Base-by-base conservation (phyloP, 2,888 invertebrate genomes). In the Dysmachus trigonus region DNA sequence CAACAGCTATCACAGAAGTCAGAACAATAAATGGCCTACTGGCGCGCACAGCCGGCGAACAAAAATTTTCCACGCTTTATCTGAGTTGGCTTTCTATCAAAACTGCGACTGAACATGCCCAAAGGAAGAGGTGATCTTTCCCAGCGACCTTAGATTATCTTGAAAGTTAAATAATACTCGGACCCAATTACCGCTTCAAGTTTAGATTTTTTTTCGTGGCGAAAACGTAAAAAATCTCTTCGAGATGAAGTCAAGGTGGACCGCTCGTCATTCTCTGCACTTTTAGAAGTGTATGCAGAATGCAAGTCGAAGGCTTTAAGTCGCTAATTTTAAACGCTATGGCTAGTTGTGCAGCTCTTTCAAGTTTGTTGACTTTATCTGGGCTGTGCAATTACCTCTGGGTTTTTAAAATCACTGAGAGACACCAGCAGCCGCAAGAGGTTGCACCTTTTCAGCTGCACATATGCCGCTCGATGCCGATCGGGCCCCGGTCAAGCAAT, bases 101-200 rank as follows among this genome's bases (percentile, higher is more conserved):
- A 27, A n/a, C n/a, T n/a, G n/a, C n/a, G n/a, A n/a, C n/a, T n/a
- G n/a, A n/a, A n/a, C n/a, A n/a, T 22, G 62, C 27, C 62, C 62
- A 62, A 62, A 62, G 62, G 62, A 62, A 62, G 22, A 62, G 27
- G 2, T 62, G 62, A 62, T 62, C 62, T 62, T 62, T 62, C 33
- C 30, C 30, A 62, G 82, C 35, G 82, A 82, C 82, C 82, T 82
- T 71, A 82, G 33, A 82, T 33, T 62, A 82, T 53, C 82, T 82
- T 82, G 33, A 82, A 82, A 62, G 71, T 53, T 82, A 71, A 22
- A 82, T 82, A 82, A 82, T 82, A 38, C 82, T 22, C 38, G 62
- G 82, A 82, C 82, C 82, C 82, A 82, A 82, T 82, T 82, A 82
- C 82, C 13, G 62, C 82, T 82, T 82, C 71, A 71, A 82, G 82